Percentiles rank a stretch among this genome's conserved stretches.
phyloP scores from a whole-genome alignment of 2,797 vertebrate species.

The Vespertilio murinus region DNA sequence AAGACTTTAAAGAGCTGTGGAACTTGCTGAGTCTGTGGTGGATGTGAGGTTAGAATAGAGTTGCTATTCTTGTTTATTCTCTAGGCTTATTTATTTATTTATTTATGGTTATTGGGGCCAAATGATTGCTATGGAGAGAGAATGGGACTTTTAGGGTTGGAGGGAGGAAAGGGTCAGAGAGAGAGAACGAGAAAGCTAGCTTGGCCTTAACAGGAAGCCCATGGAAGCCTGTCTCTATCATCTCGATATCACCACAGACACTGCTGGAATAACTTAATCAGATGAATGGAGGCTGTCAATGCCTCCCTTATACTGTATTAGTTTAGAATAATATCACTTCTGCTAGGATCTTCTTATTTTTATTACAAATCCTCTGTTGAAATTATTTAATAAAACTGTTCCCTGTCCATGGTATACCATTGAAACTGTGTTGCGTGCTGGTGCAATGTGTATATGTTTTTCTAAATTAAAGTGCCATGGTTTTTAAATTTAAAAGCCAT shows the following conservation, averaged over 20 bases:
- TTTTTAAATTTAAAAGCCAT: conserved; percentile 33
- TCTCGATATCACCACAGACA: background rate
- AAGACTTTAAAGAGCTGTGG: background rate
- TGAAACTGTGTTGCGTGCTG: background rate
- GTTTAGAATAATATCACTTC: background rate
- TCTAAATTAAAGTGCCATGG: background rate
- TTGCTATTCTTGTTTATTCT: conserved; percentile 32
- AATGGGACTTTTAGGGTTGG: too few relatives aligned
- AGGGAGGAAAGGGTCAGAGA: too few relatives aligned
- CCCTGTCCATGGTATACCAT: background rate
- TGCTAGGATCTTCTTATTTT: background rate
- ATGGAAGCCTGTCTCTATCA: background rate
- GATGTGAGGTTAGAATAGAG: background rate
- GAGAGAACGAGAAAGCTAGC: too few relatives aligned
- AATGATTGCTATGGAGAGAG: too few relatives aligned
- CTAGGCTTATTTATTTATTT: background rate
- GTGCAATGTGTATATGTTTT: background rate
- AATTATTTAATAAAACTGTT: conserved; percentile 1
- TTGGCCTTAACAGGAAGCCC: background rate
- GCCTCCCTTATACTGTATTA: background rate
- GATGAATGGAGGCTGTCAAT: background rate
- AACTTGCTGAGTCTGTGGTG: background rate
- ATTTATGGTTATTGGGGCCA: too few relatives aligned
- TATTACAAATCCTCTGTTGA: conserved; percentile 26
- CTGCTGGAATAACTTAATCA: background rate